A percentile compares a stretch with the other conserved stretches of the same genome.
phyloP scores from a whole-genome alignment of 2,888 invertebrate species.

The Spilosoma lubricipeda region DNA sequence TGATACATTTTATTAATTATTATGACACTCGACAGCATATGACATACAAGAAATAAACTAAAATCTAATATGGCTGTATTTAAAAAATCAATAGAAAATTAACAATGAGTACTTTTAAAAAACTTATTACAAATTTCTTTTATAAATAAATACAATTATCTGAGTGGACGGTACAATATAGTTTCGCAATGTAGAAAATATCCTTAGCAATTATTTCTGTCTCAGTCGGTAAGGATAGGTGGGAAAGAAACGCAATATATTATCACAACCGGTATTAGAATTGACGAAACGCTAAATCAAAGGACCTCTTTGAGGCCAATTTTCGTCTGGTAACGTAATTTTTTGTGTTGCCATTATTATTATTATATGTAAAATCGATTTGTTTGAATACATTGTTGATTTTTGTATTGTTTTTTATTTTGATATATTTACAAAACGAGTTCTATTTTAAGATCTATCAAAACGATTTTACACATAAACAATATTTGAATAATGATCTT shows the following conservation, averaged over 20 bases:
- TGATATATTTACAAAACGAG: not conserved
- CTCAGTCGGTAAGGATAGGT: constrained; percentile 67
- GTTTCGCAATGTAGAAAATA: constrained; percentile 73
- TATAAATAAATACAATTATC: constrained; percentile 81
- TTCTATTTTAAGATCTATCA: not conserved
- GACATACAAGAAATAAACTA: constrained; percentile 44
- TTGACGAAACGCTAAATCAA: constrained; percentile 56
- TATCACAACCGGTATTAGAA: constrained; percentile 64
- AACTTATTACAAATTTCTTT: constrained; percentile 43
- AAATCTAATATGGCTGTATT: constrained; percentile 79
- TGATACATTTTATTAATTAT: not conserved
- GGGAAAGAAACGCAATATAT: constrained; percentile 54
- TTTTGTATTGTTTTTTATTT: not conserved
- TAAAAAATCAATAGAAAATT: constrained; percentile 55
- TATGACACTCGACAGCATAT: constrained; percentile 15
- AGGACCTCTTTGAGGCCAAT: constrained; percentile 51
- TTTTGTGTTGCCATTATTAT: constrained; percentile 13
- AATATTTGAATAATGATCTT: constrained; percentile 16
- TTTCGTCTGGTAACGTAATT: constrained; percentile 20
- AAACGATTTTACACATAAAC: constrained; percentile 31
- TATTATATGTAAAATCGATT: constrained; percentile 19
- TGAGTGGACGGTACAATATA: constrained; percentile 80
- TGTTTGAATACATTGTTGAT: not conserved
- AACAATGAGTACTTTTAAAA: constrained; percentile 70
- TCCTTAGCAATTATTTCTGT: constrained; percentile 66